A percentile compares a stretch with the other conserved stretches of the same genome.
These are phyloP conservation scores for Sebastes hopkinsi DNA, from an alignment of 2,797 vertebrate species.

Conservation along the genomic window DNA sequence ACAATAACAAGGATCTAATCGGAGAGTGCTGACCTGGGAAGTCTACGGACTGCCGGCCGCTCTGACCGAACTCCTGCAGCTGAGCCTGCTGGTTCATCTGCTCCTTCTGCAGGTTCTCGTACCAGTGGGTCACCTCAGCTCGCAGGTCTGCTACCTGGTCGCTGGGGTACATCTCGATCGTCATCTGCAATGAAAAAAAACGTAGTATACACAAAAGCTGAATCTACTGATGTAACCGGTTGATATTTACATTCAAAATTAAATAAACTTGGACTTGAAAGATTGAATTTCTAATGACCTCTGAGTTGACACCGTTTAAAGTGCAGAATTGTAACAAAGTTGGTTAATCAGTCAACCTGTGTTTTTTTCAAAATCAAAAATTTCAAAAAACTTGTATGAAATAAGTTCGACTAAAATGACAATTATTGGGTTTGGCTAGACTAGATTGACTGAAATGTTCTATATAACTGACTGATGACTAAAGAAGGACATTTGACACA, in stretches of 20 bases:
- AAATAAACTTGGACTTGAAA: background rate
- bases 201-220: background rate
- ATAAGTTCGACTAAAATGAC: too few species aligned
- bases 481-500: too few species aligned
- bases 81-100: constrained; percentile 99
- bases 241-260: background rate
- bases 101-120: constrained; percentile 99
- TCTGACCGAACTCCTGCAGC: constrained; percentile 98
- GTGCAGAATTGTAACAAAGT: too few species aligned
- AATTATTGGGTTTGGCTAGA: too few species aligned
- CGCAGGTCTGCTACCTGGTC: constrained; percentile 98
- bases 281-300: background rate
- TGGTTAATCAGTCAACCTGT: too few species aligned
- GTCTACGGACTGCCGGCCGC: constrained; percentile 89
- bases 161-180: constrained; percentile 99
- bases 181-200: constrained; percentile 85
- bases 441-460: too few species aligned
- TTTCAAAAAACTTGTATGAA: too few species aligned
- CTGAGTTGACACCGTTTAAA: too few species aligned
- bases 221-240: background rate
- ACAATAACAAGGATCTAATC: background rate
- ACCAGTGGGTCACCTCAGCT: constrained; percentile 99
- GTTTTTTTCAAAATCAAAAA: too few species aligned
- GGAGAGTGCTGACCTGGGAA: constrained; percentile 86
- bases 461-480: too few species aligned